A percentile compares a stretch with the other conserved stretches of the same genome.
These are phyloP conservation scores for Trachymyrmex septentrionalis DNA, from an alignment of 1,140 invertebrate species.

Conservation along the genomic window DNA sequence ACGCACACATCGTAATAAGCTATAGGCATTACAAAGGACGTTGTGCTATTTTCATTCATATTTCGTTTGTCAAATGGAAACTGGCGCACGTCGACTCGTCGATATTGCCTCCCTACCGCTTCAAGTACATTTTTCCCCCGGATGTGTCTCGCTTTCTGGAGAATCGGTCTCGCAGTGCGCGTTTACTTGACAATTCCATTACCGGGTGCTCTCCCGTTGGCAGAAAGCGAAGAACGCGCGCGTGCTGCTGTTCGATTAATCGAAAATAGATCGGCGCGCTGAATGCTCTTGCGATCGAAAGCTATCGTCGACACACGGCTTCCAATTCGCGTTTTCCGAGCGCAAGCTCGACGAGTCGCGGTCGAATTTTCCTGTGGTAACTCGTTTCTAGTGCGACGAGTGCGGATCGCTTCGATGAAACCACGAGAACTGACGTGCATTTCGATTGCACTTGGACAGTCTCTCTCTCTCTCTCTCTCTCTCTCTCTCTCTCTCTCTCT, in stretches of 20 bases:
- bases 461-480: neutral
- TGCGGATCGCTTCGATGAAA: constrained; percentile 21
- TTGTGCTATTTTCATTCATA: constrained; percentile 51
- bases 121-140: constrained; percentile 56
- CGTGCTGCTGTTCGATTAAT: constrained; percentile 60
- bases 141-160: constrained; percentile 62
- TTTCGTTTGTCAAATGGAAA: constrained; percentile 55
- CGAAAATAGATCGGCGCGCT: constrained; percentile 59
- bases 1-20: neutral
- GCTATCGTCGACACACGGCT: constrained; percentile 40
- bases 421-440: constrained; percentile 12
- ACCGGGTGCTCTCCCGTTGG: constrained; percentile 62
- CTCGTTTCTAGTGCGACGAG: constrained; percentile 48
- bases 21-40: neutral
- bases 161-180: constrained; percentile 57
- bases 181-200: constrained; percentile 79
- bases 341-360: constrained; percentile 47
- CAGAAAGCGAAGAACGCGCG: constrained; percentile 33
- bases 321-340: constrained; percentile 51
- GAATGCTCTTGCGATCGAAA: constrained; percentile 51
- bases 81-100: constrained; percentile 12
- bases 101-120: constrained; percentile 48
- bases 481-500: no score
- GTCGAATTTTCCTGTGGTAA: constrained; percentile 59
- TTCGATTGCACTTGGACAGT: constrained; percentile 27